Conservation (phyloP, 2,888 invertebrate species). For the Electrophaes corylata region DNA sequence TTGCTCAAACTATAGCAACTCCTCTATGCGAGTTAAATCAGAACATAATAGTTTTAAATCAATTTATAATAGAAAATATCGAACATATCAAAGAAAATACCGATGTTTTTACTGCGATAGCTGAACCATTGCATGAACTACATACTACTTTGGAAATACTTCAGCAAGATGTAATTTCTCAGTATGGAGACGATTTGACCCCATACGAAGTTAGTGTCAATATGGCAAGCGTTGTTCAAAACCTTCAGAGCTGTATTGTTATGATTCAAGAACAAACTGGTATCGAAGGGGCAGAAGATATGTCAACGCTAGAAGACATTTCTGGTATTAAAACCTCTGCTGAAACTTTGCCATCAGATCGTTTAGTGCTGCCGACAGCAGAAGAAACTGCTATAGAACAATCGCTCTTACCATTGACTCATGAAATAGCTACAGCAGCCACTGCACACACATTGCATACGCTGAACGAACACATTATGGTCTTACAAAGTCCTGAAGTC, state of each 20-base stretch:
- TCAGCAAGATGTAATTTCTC: slow-evolving; percentile 75
- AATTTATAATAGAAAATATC: slow-evolving; percentile 65
- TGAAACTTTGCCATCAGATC: slow-evolving; percentile 70
- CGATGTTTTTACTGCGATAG: slow-evolving; percentile 65
- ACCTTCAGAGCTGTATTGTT: slow-evolving; percentile 72
- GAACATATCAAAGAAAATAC: slow-evolving; percentile 57
- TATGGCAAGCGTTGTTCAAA: slow-evolving; percentile 69
- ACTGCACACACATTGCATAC: slow-evolving; percentile 67
- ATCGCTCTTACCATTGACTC: slow-evolving; percentile 42
- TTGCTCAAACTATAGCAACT: slow-evolving; percentile 65
- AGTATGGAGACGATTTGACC: slow-evolving; percentile 61
- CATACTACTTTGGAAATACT: slow-evolving; percentile 72
- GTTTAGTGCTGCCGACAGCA: slow-evolving; percentile 58
- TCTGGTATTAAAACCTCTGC: slow-evolving; percentile 84
- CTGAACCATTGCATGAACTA: slow-evolving; percentile 74
- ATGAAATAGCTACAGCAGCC: slow-evolving; percentile 46
- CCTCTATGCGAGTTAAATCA: slow-evolving; percentile 68
- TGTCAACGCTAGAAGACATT: slow-evolving; percentile 84
- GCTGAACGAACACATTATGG: slow-evolving; percentile 64
- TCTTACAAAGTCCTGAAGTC: slow-evolving; percentile 64
- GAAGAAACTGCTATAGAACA: slow-evolving; percentile 55
- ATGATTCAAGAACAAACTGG: slow-evolving; percentile 75
- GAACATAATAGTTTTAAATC: slow-evolving; percentile 63
- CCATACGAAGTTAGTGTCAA: slow-evolving; percentile 57
- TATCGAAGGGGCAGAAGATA: slow-evolving; percentile 78